Base-by-base conservation (phyloP, 2,888 invertebrate genomes). In the Rambutsinella grinnellia region DNA sequence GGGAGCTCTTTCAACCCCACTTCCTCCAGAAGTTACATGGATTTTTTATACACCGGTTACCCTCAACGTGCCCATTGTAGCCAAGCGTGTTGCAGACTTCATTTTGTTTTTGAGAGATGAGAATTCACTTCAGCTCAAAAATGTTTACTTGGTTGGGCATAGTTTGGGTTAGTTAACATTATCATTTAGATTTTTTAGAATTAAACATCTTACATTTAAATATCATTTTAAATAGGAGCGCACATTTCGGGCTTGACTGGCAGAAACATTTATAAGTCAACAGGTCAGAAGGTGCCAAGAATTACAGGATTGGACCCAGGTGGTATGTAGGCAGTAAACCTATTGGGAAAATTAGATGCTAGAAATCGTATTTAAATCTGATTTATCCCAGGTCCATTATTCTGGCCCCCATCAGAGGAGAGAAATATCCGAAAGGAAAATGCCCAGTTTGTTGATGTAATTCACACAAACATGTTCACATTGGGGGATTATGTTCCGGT, bases 361-460 rank as follows among this genome's bases (percentile, higher is more conserved):
- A n/a, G n/a, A n/a, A n/a, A n/a, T n/a, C n/a, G n/a, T n/a, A n/a
- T n/a, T n/a, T n/a, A n/a, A n/a, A n/a, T n/a, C n/a, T n/a, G n/a
- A n/a, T n/a, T n/a, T 44, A 13, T 44, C 6, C 44, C 44, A 10
- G 60, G 66, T n/a, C 66, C 74, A n/a, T 26, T 66, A 13, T 74
- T 46, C 21, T 66, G 28, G 23, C 66, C 74, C 2, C 74, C 74
- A 0, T 26, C 24, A 5, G 10, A 0, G 1, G 19, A 6, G n/a
- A 49, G 60, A 60, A 66, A 60, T 23, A 17, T 74, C 1, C 36
- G 47, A 5, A 47, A 46, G 8, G 28, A 5, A 5, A 56, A 74
- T 44, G 74, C 74, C 0, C 2, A 15, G 3, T 74, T 62, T 66
- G 74, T 74, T 1, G 66, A 74, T 24, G 47, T 74, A 0, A 74